These are phyloP conservation scores for Drosophila hydei DNA, from an alignment of 1,140 invertebrate species.

Conservation along the genomic window DNA sequence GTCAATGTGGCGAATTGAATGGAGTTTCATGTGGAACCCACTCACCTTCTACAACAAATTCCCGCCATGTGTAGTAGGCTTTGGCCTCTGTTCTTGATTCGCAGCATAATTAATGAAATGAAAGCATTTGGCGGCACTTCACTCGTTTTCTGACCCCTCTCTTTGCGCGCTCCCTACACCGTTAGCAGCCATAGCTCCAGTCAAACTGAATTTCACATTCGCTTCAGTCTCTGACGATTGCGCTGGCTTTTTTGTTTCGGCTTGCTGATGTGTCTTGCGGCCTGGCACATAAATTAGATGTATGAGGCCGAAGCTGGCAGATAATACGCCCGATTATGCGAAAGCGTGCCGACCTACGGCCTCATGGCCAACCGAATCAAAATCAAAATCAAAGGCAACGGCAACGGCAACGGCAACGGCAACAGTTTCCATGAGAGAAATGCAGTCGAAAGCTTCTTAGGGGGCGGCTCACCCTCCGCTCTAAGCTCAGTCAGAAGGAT, in stretches of 20 bases:
- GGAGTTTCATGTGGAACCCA: slow-evolving; percentile 1
- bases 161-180: too few species aligned
- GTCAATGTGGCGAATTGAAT: too few species aligned
- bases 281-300: slow-evolving; percentile 37
- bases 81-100: slow-evolving; percentile 10
- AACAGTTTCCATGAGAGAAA: slow-evolving; percentile 25
- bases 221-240: slow-evolving; percentile 10
- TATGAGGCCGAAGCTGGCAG: slow-evolving; percentile 19
- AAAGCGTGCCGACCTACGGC: slow-evolving; percentile 36
- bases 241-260: neutral
- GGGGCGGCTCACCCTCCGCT: slow-evolving; percentile 24
- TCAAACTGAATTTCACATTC: neutral
- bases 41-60: too few species aligned
- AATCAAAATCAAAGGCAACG: slow-evolving; percentile 30
- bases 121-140: slow-evolving; percentile 41
- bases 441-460: slow-evolving; percentile 15
- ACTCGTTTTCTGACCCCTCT: too few species aligned
- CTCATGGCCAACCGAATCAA: slow-evolving; percentile 31
- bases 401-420: slow-evolving; percentile 4
- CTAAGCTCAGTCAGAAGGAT: slow-evolving; percentile 73
- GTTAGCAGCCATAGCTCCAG: neutral
- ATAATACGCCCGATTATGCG: slow-evolving; percentile 44
- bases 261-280: slow-evolving; percentile 10
- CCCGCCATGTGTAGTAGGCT: too few species aligned
- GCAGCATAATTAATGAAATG: slow-evolving; percentile 73